Evolutionary conservation across 2,888 invertebrate genomes (phyloP), one percentile per base, ranked within the genome.

Genomic region (Hartigia nigra): DNA sequence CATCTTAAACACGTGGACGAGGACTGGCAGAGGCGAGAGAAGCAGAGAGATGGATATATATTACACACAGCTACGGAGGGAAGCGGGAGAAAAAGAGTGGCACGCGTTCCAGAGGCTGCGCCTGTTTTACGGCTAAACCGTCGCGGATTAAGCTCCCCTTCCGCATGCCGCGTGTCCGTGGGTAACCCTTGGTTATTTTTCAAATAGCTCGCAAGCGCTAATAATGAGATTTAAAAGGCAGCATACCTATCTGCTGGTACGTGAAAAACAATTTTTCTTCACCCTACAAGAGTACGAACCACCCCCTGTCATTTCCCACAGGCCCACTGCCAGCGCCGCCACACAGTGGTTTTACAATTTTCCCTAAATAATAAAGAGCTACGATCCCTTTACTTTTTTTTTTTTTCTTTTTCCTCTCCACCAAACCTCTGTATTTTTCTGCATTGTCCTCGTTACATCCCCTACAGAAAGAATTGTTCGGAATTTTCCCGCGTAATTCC

Each of bases 211-310:
- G 83, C 81, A 82, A 86, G 86, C 83, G 81, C 82, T 82, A 82
- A 86, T 88, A 90, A 89, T 86, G 85, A 88, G 87, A 90, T 89
- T 90, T 88, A 86, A 86, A 90, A 86, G 87, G 80, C 84, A 75
- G 77, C 80, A 32, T 34, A 74, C 77, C 37, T 14, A 14, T 72
- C 80, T 81, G 82, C 74, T 82, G 81, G 79, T 81, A 79, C 82
- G 82, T 82, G 80, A 83, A 84, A 80, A 77, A 83, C 80, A 80
- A 82, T 89, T 88, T 88, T 77, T 86, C 86, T 79, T 80, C 81
- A 84, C 83, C 70, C 81, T 70, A 74, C 78, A 78, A 80, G 80
- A 79, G 79, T 78, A 75, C 74, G 69, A 79, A 70, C 74, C 74
- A 79, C 78, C 79, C 80, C 77, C 75, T 83, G 83, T 82, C 84